phyloP scores from a whole-genome alignment of 2,888 invertebrate species.

The Sialis fuliginosa region DNA sequence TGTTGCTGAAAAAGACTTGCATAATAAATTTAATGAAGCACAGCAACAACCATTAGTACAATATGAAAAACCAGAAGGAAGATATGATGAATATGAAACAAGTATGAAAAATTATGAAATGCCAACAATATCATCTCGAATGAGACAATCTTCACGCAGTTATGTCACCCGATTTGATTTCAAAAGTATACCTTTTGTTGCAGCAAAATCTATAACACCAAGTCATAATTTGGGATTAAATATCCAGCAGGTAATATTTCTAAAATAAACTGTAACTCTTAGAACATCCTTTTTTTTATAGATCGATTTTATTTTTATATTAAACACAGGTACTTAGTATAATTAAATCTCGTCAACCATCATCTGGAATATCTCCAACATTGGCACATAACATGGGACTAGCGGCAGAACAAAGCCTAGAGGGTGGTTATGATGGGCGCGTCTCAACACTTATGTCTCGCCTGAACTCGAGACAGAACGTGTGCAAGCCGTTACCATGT shows the following conservation, averaged over 20 bases:
- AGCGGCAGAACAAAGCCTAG: constrained; percentile 19
- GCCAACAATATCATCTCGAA: constrained; percentile 46
- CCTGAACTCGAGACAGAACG: constrained; percentile 18
- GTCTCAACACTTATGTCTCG: constrained; percentile 20
- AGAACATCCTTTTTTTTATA: too few species aligned
- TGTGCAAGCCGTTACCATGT: constrained; percentile 10
- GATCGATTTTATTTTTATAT: not conserved
- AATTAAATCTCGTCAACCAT: constrained; percentile 15
- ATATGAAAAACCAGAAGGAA: too few species aligned
- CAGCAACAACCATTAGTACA: too few species aligned
- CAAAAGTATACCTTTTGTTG: constrained; percentile 40
- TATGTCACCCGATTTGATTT: constrained; percentile 30
- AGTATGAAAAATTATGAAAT: constrained; percentile 28
- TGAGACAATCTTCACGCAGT: constrained; percentile 39
- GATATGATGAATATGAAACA: not conserved
- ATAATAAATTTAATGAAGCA: too few species aligned
- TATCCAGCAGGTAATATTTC: not conserved
- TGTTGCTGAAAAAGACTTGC: too few species aligned
- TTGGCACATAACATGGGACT: constrained; percentile 25
- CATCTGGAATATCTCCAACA: constrained; percentile 23
- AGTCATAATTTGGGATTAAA: constrained; percentile 30
- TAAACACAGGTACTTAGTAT: constrained; percentile 4
- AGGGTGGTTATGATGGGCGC: constrained; percentile 12
- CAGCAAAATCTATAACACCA: constrained; percentile 38
- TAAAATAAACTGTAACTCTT: too few species aligned